Conservation (phyloP, 2,888 invertebrate genomes). For the Caenorhabditis sp. region DNA sequence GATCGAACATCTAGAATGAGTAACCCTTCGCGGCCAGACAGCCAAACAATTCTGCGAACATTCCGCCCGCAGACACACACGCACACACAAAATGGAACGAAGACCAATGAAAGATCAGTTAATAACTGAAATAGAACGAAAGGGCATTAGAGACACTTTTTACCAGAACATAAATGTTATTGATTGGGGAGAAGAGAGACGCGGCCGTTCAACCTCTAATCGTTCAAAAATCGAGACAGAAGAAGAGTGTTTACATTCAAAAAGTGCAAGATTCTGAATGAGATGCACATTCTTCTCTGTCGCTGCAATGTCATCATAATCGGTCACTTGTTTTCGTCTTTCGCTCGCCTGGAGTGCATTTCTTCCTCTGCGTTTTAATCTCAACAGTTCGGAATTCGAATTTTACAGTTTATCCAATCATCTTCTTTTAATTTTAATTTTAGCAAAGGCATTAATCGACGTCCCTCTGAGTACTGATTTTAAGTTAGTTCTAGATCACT, state of each 20-base stretch:
- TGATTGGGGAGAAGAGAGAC: neutral
- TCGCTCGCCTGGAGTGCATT: neutral
- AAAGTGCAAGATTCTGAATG: slow-evolving; percentile 12
- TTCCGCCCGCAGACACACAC: too few species aligned
- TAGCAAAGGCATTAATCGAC: too few species aligned
- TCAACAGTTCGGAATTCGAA: neutral
- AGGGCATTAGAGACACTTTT: neutral
- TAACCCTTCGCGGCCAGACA: slow-evolving; percentile 21
- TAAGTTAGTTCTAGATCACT: slow-evolving; percentile 16
- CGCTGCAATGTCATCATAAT: slow-evolving; percentile 19
- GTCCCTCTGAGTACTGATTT: too few species aligned
- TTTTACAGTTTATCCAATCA: too few species aligned
- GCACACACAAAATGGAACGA: neutral
- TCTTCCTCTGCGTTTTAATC: neutral
- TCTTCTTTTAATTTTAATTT: too few species aligned
- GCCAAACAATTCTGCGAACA: slow-evolving; percentile 29
- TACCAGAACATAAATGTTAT: neutral
- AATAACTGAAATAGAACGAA: neutral
- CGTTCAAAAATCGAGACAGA: slow-evolving; percentile 4
- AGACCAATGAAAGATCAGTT: slow-evolving; percentile 9
- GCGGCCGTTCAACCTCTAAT: neutral
- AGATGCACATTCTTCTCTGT: neutral
- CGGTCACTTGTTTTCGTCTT: slow-evolving; percentile 29
- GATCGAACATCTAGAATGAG: slow-evolving; percentile 25
- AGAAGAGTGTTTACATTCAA: slow-evolving; percentile 17